Evolutionary conservation across 2,797 vertebrate species (phyloP).

Genomic region (Myiotriccus ornatus): DNA sequence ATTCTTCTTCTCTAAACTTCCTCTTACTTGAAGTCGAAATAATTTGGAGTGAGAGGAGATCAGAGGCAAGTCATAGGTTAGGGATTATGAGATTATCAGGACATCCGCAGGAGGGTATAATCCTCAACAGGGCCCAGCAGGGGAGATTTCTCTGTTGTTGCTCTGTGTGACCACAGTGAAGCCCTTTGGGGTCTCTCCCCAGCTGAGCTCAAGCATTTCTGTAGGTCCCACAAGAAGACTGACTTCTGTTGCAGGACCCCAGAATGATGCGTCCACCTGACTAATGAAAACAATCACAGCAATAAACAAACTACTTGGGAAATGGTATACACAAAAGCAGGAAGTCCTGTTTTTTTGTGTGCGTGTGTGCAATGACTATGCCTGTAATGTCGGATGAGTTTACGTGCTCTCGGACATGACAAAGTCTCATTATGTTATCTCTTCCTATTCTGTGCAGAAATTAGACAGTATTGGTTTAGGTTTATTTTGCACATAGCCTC

Average conservation of each 20-base stretch:
- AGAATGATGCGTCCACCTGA: accelerated
- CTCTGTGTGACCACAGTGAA: not conserved
- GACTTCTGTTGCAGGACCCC: not conserved
- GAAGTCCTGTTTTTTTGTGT: not conserved
- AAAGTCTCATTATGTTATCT: not conserved
- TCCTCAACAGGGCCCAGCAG: not conserved
- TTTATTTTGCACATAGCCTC: not conserved
- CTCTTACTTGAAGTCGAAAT: slow-evolving; percentile 27
- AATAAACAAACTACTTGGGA: not conserved
- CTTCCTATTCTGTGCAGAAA: not conserved
- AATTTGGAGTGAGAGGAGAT: slow-evolving; percentile 44
- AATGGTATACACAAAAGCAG: not conserved
- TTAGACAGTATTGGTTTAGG: not conserved
- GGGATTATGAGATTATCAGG: slow-evolving; percentile 34
- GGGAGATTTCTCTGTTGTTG: not conserved
- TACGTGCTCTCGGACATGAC: not conserved
- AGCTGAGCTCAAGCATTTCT: not conserved
- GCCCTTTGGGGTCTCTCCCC: not conserved
- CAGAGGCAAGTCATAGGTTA: slow-evolving; percentile 43
- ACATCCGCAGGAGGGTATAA: not conserved
- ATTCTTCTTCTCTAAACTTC: slow-evolving; percentile 41
- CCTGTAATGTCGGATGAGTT: not conserved
- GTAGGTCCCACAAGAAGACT: not conserved
- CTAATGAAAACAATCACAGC: not conserved
- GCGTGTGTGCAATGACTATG: not conserved